Conservation (phyloP, 1,140 invertebrate species). For the Zaprionus lachaisei region DNA sequence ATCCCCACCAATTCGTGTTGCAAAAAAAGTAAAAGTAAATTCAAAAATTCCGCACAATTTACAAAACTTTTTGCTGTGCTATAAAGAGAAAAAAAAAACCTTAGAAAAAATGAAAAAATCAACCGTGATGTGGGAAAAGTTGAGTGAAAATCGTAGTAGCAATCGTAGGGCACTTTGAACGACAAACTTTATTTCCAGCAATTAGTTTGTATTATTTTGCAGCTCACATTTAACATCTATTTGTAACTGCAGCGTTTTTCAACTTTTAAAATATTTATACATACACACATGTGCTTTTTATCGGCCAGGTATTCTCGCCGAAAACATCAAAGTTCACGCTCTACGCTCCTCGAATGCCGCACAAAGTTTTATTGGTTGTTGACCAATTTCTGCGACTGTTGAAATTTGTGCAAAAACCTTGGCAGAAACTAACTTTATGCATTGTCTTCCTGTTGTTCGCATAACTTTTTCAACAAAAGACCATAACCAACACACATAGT, state of each 20-base stretch:
- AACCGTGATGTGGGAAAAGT: conserved; percentile 45
- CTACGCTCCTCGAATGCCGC: conserved; percentile 51
- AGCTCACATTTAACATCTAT: conserved; percentile 37
- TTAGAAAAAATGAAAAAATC: conserved; percentile 18
- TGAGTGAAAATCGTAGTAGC: conserved; percentile 44
- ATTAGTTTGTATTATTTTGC: conserved; percentile 73
- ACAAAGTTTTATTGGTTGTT: conserved; percentile 77
- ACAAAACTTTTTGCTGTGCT: conserved; percentile 36
- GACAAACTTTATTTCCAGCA: conserved; percentile 72
- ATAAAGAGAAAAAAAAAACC: conserved; percentile 25
- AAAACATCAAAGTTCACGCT: conserved; percentile 36
- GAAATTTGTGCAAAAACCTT: conserved; percentile 11
- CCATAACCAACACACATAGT: background rate
- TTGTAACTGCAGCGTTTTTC: conserved; percentile 45
- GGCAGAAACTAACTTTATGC: conserved; percentile 41
- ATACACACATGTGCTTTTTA: conserved; percentile 27
- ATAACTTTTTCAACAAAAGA: conserved; percentile 38
- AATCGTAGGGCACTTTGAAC: conserved; percentile 47
- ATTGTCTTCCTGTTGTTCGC: conserved; percentile 38
- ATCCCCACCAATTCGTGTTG: conserved; percentile 29
- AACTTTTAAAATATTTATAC: conserved; percentile 75
- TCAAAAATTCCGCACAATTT: conserved; percentile 61
- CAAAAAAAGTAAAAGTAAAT: conserved; percentile 52
- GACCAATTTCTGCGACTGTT: conserved; percentile 56
- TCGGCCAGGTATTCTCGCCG: conserved; percentile 18